These are phyloP conservation scores for Oxycera nigricornis DNA, from an alignment of 2,888 invertebrate genomes.

Conservation along the genomic window DNA sequence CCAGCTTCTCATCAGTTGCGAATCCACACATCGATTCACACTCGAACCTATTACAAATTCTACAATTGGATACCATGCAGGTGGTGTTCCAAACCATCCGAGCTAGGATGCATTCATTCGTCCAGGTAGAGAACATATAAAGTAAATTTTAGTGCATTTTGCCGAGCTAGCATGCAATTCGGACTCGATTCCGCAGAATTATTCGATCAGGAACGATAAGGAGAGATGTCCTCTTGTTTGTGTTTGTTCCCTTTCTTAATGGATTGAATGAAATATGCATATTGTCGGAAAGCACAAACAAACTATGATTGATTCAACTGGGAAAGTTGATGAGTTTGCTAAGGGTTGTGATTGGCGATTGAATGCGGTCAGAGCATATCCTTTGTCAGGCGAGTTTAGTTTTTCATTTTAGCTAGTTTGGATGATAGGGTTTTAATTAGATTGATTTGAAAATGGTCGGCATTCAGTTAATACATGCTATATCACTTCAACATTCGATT, in stretches of 20 bases:
- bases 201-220: conserved; percentile 19
- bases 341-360: background rate
- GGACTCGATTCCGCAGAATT: conserved; percentile 27
- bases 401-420: background rate
- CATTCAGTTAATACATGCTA: too few species aligned
- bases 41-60: background rate
- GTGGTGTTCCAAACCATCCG: background rate
- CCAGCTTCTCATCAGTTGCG: background rate
- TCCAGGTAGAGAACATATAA: background rate
- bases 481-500: too few species aligned
- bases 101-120: background rate
- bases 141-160: background rate
- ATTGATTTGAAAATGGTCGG: too few species aligned
- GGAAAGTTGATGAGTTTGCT: conserved; percentile 30
- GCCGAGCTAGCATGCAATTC: background rate
- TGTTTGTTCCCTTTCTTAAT: conserved; percentile 32
- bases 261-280: conserved; percentile 25
- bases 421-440: background rate
- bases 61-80: background rate
- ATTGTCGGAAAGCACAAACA: background rate
- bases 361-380: background rate
- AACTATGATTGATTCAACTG: conserved; percentile 17
- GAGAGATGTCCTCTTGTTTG: background rate
- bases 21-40: background rate
- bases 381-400: background rate